Evolutionary conservation across 2,888 invertebrate genomes (phyloP).

Genomic region (Punctoribates punctum): DNA sequence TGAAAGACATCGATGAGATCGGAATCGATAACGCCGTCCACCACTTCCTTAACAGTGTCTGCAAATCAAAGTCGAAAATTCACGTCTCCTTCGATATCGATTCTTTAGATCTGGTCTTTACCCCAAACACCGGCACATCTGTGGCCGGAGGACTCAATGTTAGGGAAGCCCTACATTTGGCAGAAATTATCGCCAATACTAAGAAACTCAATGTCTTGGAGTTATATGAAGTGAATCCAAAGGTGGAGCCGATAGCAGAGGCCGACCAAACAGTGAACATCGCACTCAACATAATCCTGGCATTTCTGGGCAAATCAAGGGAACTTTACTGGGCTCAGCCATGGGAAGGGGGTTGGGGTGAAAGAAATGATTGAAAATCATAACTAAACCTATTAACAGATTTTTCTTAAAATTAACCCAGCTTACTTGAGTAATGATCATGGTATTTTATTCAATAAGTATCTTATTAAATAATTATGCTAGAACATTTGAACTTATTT

Average conservation of each 20-base stretch:
- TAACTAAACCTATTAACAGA: too few species aligned
- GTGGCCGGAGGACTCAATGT: conserved; percentile 81
- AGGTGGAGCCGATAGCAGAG: conserved; percentile 62
- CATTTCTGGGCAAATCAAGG: conserved; percentile 58
- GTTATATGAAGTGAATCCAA: conserved; percentile 86
- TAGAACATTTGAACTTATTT: too few species aligned
- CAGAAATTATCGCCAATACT: conserved; percentile 71
- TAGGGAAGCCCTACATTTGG: conserved; percentile 72
- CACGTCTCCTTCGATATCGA: conserved; percentile 94
- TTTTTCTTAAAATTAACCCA: too few species aligned
- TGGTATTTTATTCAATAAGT: too few species aligned
- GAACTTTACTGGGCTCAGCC: too few species aligned
- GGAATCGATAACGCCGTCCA: conserved; percentile 73
- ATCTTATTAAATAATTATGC: too few species aligned
- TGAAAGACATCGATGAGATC: conserved; percentile 74
- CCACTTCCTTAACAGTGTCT: conserved; percentile 68
- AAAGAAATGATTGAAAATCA: too few species aligned
- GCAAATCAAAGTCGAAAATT: conserved; percentile 59
- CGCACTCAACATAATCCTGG: conserved; percentile 69
- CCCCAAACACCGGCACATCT: conserved; percentile 76
- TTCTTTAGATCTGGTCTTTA: conserved; percentile 73
- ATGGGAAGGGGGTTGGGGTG: too few species aligned
- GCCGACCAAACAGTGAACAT: conserved; percentile 69
- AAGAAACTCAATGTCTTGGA: conserved; percentile 73
- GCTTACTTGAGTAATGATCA: too few species aligned